phyloP scores from a whole-genome alignment of 2,113 vertebrate genomes.

The Scopus umbretta region DNA sequence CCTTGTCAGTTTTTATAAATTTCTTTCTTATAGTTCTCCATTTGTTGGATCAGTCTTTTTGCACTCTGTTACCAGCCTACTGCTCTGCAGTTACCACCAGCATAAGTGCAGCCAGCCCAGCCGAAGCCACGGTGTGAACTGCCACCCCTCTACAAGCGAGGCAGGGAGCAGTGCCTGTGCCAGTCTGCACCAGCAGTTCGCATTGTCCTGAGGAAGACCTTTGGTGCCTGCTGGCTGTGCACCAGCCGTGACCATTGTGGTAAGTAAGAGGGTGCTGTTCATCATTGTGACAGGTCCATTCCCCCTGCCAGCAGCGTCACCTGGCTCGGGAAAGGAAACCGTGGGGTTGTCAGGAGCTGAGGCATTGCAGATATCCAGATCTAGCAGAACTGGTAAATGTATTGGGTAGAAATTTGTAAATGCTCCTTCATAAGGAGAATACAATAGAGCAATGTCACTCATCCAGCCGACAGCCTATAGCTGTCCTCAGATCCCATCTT shows the following conservation, averaged over 20 bases:
- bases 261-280: not conserved
- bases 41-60: not conserved
- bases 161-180: accelerated
- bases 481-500: not conserved
- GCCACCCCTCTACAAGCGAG: not conserved
- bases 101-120: not conserved
- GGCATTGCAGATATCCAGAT: not conserved
- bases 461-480: not conserved
- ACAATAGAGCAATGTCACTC: not conserved
- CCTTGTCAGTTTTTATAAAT: not conserved
- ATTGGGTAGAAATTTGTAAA: not conserved
- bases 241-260: accelerated
- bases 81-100: not conserved
- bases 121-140: accelerated
- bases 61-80: not conserved
- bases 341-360: not conserved
- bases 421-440: not conserved
- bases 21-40: not conserved
- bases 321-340: not conserved
- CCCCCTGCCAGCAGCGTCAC: not conserved
- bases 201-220: not conserved
- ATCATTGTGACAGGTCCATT: not conserved
- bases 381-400: not conserved
- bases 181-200: not conserved
- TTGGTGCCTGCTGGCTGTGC: not conserved